Conservation (phyloP, 2,888 invertebrate species). For the Himalopsyche kuldschensis region DNA sequence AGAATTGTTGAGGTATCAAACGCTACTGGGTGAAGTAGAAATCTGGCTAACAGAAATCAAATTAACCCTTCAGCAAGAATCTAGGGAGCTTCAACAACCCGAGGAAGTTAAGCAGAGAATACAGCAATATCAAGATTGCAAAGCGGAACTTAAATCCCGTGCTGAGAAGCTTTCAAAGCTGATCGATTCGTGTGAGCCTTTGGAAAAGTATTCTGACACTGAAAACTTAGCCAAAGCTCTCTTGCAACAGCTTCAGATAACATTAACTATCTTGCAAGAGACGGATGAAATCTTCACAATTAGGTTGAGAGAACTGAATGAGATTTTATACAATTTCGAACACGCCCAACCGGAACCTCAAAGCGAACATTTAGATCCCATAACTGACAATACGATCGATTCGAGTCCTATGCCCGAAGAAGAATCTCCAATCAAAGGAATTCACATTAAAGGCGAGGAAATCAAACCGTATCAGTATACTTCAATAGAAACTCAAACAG, state of each 20-base stretch:
- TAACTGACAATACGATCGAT: conserved; percentile 67
- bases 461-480: conserved; percentile 33
- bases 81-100: conserved; percentile 41
- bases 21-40: conserved; percentile 58
- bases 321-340: conserved; percentile 51
- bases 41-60: conserved; percentile 57
- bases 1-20: conserved; percentile 54
- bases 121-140: conserved; percentile 44
- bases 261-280: conserved; percentile 62
- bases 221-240: conserved; percentile 53
- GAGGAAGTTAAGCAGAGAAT: conserved; percentile 46
- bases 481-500: conserved; percentile 38
- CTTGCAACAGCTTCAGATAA: conserved; percentile 59
- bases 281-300: conserved; percentile 64
- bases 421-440: conserved; percentile 44
- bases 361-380: conserved; percentile 49
- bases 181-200: conserved; percentile 52
- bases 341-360: conserved; percentile 42
- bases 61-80: conserved; percentile 43
- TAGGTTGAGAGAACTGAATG: conserved; percentile 60
- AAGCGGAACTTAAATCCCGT: conserved; percentile 51
- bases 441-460: conserved; percentile 42
- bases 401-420: conserved; percentile 75
- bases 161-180: conserved; percentile 54
- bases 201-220: conserved; percentile 55